phyloP scores from a whole-genome alignment of 92 coral and sea anemone species.

The Zoanthus gigantus region DNA sequence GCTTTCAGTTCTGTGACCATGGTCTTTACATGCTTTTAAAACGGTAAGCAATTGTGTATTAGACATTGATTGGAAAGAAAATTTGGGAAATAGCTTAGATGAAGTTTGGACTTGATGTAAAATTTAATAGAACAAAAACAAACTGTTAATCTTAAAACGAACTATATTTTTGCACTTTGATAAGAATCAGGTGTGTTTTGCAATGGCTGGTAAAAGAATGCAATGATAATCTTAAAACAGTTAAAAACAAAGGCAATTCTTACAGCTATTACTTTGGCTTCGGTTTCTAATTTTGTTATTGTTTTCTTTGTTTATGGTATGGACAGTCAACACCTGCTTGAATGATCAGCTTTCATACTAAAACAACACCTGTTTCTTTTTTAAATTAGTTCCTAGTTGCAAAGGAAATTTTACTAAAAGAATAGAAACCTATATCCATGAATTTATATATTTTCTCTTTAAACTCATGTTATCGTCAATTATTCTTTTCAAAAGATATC shows the following conservation, averaged over 20 bases:
- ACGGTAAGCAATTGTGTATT: not conserved
- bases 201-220: not conserved
- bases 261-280: not conserved
- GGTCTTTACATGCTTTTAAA: not conserved
- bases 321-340: conserved; percentile 6
- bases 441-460: no score
- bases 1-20: not conserved
- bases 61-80: not conserved
- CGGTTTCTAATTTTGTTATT: not conserved
- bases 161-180: not conserved
- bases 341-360: not conserved
- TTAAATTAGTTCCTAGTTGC: not conserved
- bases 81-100: not conserved
- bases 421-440: no score
- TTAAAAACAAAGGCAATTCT: not conserved
- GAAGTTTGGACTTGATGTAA: not conserved
- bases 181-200: not conserved
- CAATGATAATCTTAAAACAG: not conserved
- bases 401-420: no score
- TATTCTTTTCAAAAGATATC: no score
- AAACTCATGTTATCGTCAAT: no score
- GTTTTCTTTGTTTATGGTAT: not conserved
- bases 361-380: conserved; percentile 9
- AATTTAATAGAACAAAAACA: not conserved
- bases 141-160: not conserved